Evolutionary conservation across 2,113 vertebrate species (phyloP).

Genomic region (Seriola rivoliana): DNA sequence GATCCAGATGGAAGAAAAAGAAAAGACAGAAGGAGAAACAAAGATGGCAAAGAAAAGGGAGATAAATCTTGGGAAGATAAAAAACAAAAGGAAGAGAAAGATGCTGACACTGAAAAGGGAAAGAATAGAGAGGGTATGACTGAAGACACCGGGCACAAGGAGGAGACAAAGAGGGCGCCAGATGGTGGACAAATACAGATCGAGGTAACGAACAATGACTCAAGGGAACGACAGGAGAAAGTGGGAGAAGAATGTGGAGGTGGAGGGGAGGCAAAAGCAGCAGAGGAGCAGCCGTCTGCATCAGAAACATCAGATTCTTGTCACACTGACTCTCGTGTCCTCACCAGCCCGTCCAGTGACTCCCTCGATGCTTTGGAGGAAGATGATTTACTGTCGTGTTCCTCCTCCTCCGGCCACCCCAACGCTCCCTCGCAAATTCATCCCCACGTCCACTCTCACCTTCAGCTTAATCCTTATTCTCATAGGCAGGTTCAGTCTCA

Average conservation of each 20-base stretch:
- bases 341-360: constrained; percentile 92
- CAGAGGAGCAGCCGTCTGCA: constrained; percentile 64
- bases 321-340: constrained; percentile 82
- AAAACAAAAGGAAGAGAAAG: constrained; percentile 62
- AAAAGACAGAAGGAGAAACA: constrained; percentile 59
- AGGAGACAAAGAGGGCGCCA: neutral
- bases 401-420: constrained; percentile 82
- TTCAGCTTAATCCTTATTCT: constrained; percentile 53
- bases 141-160: constrained; percentile 8
- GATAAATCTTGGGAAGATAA: constrained; percentile 28
- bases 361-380: constrained; percentile 93
- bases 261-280: constrained; percentile 24
- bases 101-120: constrained; percentile 49
- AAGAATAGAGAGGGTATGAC: constrained; percentile 35
- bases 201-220: neutral
- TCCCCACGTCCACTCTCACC: neutral
- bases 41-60: constrained; percentile 39
- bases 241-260: neutral
- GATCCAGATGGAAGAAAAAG: constrained; percentile 66
- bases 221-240: neutral
- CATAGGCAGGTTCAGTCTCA: constrained; percentile 39
- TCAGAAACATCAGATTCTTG: constrained; percentile 93
- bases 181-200: constrained; percentile 13
- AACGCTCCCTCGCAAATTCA: constrained; percentile 51
- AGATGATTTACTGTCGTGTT: constrained; percentile 88